Conservation (phyloP, 2,113 vertebrate species). For the Oxyruncus cristatus region DNA sequence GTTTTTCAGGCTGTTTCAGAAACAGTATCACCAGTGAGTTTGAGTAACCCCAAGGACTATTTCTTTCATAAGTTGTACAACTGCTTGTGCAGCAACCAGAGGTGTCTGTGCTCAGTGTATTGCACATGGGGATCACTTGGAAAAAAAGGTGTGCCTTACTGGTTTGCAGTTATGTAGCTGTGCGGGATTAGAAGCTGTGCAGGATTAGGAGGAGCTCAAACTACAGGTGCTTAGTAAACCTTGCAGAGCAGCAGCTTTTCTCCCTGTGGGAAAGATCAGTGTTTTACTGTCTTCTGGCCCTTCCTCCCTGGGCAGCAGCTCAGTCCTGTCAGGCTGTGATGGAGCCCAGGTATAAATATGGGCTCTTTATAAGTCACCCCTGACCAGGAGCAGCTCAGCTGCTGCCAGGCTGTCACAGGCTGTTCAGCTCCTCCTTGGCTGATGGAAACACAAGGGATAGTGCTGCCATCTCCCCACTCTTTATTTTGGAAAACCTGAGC, state of each 20-base stretch:
- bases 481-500: not conserved
- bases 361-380: not conserved
- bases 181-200: not conserved
- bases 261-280: not conserved
- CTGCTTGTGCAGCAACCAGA: not conserved
- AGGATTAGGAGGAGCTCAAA: not conserved
- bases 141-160: not conserved
- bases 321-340: not conserved
- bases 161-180: not conserved
- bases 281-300: not conserved
- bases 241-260: not conserved
- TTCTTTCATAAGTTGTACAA: rapidly evolving
- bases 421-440: not conserved
- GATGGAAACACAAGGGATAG: not conserved
- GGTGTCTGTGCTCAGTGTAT: not conserved
- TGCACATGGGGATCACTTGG: not conserved
- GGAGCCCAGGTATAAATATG: not conserved
- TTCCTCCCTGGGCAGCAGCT: not conserved
- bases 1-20: not conserved
- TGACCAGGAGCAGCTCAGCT: not conserved
- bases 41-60: not conserved
- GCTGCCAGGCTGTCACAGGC: not conserved
- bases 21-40: not conserved
- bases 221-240: not conserved
- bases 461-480: not conserved